These are phyloP conservation scores for Radopholus similis DNA, from an alignment of 1,140 invertebrate species.

Conservation along the genomic window DNA sequence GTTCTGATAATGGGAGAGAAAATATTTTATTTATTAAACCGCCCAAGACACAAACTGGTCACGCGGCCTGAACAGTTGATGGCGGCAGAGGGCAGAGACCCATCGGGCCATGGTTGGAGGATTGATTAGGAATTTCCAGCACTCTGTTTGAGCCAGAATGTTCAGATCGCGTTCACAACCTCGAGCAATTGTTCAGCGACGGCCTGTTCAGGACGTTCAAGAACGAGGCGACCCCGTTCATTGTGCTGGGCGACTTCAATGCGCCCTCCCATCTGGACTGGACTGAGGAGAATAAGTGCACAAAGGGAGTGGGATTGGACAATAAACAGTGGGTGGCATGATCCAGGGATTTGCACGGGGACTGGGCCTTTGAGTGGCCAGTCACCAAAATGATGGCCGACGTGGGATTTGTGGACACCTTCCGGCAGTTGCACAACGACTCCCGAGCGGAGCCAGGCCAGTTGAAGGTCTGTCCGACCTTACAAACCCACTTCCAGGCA, in stretches of 20 bases:
- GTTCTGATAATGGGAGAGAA: neutral
- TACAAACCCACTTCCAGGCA: neutral
- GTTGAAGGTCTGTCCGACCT: neutral
- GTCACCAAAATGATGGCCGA: constrained; percentile 19
- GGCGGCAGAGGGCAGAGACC: too few relatives aligned
- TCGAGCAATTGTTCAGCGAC: neutral
- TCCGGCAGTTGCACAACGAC: constrained; percentile 12
- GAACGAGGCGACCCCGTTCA: neutral
- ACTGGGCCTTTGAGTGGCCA: constrained; percentile 21
- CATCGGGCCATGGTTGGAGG: neutral
- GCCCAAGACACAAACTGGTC: too few relatives aligned
- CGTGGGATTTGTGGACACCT: constrained; percentile 13
- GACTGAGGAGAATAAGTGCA: constrained; percentile 27
- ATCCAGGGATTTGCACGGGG: constrained; percentile 16
- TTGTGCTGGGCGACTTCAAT: constrained; percentile 31
- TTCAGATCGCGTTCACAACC: neutral
- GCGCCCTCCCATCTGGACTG: constrained; percentile 24
- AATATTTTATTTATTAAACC: too few relatives aligned
- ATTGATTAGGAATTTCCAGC: neutral
- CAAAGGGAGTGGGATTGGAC: neutral
- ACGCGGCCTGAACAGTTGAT: too few relatives aligned
- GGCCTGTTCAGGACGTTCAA: neutral
- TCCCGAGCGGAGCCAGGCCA: neutral
- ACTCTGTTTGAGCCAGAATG: too few relatives aligned
- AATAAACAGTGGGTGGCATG: too few relatives aligned